These are phyloP conservation scores for Botia kubotai DNA, from an alignment of 2,797 vertebrate genomes.

Conservation along the genomic window DNA sequence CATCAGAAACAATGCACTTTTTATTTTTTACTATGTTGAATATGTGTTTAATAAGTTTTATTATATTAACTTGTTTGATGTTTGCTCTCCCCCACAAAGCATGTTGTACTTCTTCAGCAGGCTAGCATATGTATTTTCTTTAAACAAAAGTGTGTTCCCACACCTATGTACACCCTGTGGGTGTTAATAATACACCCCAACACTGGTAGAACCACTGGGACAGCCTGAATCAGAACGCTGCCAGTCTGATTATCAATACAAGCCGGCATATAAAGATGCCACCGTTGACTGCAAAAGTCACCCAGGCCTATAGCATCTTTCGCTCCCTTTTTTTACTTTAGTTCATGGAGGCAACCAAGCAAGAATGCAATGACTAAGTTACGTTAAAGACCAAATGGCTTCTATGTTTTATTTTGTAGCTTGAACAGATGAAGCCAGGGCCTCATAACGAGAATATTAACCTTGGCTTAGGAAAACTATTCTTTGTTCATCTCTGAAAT, in stretches of 20 bases:
- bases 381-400: neutral
- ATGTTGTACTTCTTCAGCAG: neutral
- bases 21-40: no score
- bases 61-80: no score
- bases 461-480: slow-evolving; percentile 3
- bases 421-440: neutral
- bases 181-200: slow-evolving; percentile 44
- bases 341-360: slow-evolving; percentile 33
- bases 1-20: no score
- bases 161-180: slow-evolving; percentile 9
- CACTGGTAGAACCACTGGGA: slow-evolving; percentile 24
- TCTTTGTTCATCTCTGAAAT: neutral
- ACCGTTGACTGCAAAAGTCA: slow-evolving; percentile 19
- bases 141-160: neutral
- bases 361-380: neutral
- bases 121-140: neutral
- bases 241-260: slow-evolving; percentile 18
- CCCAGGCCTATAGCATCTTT: neutral
- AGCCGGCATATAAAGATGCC: slow-evolving; percentile 32
- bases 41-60: no score
- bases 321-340: neutral
- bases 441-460: neutral
- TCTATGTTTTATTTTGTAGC: neutral
- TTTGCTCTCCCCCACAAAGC: no score
- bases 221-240: slow-evolving; percentile 45